Conservation (phyloP, 1,140 invertebrate genomes). For the Aplysia californica region DNA sequence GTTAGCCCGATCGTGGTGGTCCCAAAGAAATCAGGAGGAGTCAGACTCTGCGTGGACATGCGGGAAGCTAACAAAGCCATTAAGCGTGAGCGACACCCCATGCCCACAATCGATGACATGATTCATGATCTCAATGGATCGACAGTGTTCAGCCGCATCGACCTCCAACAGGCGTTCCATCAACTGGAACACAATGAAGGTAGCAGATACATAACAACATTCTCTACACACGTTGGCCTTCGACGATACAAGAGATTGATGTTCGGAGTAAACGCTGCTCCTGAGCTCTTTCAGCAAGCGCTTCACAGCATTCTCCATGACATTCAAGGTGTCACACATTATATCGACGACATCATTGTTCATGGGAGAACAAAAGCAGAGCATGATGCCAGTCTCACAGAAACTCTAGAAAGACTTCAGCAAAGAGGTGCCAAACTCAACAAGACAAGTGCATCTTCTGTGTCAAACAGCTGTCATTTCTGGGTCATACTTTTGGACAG, state of each 20-base stretch:
- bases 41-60: conserved; percentile 51
- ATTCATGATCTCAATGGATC: conserved; percentile 38
- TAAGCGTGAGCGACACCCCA: conserved; percentile 41
- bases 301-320: conserved; percentile 24
- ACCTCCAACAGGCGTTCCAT: conserved; percentile 37
- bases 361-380: conserved; percentile 29
- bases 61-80: conserved; percentile 37
- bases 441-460: conserved; percentile 36
- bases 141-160: conserved; percentile 35
- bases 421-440: conserved; percentile 37
- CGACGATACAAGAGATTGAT: conserved; percentile 42
- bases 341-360: conserved; percentile 44
- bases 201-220: conserved; percentile 36
- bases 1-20: too few species aligned
- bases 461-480: conserved; percentile 30
- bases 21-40: neutral
- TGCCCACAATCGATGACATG: conserved; percentile 50
- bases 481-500: conserved; percentile 32
- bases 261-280: conserved; percentile 38
- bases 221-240: conserved; percentile 36
- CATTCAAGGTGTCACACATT: conserved; percentile 30
- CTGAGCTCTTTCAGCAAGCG: conserved; percentile 37
- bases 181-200: conserved; percentile 32
- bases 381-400: conserved; percentile 19
- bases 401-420: conserved; percentile 11